Conservation (phyloP, 2,888 invertebrate genomes). For the Synergus laeviventris region DNA sequence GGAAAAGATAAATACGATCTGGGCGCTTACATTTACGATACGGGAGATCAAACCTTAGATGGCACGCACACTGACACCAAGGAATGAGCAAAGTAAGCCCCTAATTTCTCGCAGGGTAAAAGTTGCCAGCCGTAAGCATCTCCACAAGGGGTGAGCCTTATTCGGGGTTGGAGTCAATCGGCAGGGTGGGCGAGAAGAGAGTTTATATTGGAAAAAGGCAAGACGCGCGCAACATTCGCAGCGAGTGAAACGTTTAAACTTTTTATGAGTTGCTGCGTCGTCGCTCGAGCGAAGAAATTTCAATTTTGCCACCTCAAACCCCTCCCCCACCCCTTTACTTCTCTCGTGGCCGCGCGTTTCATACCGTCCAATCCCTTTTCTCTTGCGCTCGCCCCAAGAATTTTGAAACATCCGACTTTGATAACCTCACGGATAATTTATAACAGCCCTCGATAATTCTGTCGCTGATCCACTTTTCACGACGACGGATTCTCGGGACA, state of each 20-base stretch:
- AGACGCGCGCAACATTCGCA: slow-evolving; percentile 66
- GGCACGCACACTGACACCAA: slow-evolving; percentile 46
- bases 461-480: slow-evolving; percentile 32
- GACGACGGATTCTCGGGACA: slow-evolving; percentile 9
- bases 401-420: slow-evolving; percentile 53
- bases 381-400: slow-evolving; percentile 45
- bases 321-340: slow-evolving; percentile 24
- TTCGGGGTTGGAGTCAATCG: slow-evolving; percentile 67
- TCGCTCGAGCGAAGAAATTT: slow-evolving; percentile 75
- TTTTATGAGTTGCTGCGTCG: slow-evolving; percentile 76
- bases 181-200: slow-evolving; percentile 60
- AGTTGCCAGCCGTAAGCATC: slow-evolving; percentile 69
- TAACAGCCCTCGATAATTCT: slow-evolving; percentile 46
- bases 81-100: slow-evolving; percentile 71
- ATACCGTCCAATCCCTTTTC: slow-evolving; percentile 31
- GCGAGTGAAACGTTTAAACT: slow-evolving; percentile 73
- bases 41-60: slow-evolving; percentile 42
- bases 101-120: slow-evolving; percentile 74
- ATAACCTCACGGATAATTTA: slow-evolving; percentile 52
- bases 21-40: slow-evolving; percentile 41
- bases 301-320: slow-evolving; percentile 69
- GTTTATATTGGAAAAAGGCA: slow-evolving; percentile 70
- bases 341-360: slow-evolving; percentile 45
- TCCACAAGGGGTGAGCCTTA: slow-evolving; percentile 51
- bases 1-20: slow-evolving; percentile 53